Conservation (phyloP, 2,888 invertebrate genomes). For the Pristionchus exspectatus region DNA sequence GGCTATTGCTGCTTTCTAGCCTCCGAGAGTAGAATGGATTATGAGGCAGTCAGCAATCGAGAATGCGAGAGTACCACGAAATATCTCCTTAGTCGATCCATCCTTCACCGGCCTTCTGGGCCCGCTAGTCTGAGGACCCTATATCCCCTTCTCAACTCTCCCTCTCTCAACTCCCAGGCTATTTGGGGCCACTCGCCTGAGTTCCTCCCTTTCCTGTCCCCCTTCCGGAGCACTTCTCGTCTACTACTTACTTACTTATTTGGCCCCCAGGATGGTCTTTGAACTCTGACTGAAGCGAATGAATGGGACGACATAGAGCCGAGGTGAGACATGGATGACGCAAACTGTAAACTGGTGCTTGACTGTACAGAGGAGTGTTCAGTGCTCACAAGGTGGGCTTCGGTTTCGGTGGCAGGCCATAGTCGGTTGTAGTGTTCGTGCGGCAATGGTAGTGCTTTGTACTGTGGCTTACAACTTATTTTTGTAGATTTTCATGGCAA, state of each 20-base stretch:
- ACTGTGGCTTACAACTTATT: no score
- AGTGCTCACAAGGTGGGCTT: no score
- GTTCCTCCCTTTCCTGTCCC: background rate
- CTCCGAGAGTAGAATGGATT: conserved; percentile 17
- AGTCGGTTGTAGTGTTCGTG: background rate
- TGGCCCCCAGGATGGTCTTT: background rate
- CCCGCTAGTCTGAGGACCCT: background rate
- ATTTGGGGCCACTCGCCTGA: conserved; percentile 29
- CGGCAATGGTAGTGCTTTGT: background rate
- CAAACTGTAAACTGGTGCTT: background rate
- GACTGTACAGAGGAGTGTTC: no score
- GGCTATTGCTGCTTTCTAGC: background rate
- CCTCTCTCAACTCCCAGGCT: background rate
- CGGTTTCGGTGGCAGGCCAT: background rate
- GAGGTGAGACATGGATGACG: background rate
- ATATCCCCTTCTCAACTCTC: background rate
- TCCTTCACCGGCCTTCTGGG: background rate
- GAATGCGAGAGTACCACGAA: conserved; percentile 23
- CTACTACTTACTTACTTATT: background rate
- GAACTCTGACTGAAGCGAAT: background rate
- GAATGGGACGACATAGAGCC: background rate
- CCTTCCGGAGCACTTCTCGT: background rate
- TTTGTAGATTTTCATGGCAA: no score
- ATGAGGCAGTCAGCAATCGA: background rate
- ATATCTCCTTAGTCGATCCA: background rate